Conservation (phyloP, 2,113 vertebrate species). For the Rhizomys pruinosus region DNA sequence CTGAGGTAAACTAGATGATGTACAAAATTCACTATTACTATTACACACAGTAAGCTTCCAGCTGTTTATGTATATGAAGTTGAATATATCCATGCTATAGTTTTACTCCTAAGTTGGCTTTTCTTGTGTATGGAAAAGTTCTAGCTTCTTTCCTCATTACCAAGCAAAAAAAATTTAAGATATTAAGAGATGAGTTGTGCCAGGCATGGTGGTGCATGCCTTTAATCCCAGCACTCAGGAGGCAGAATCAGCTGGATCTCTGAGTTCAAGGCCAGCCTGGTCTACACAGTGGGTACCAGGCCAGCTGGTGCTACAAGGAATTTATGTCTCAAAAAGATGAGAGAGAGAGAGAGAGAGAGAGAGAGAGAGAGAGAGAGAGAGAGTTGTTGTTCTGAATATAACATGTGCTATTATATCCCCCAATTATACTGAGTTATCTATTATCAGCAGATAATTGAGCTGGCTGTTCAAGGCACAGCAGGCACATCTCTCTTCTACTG, state of each 20-base stretch:
- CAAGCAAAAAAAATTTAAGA: background rate
- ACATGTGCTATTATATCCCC: background rate
- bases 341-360: no score
- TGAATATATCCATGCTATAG: background rate
- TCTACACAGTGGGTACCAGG: no score
- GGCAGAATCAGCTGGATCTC: no score
- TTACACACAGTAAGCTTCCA: background rate
- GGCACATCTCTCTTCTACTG: background rate
- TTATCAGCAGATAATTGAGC: background rate
- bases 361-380: no score
- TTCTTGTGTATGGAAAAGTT: background rate
- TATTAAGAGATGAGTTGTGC: no score
- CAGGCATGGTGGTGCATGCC: no score
- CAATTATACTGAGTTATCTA: background rate
- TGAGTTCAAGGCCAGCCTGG: no score
- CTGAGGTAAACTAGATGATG: background rate
- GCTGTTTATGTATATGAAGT: background rate
- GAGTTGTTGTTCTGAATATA: background rate
- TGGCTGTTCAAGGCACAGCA: background rate
- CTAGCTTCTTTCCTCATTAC: slow-evolving; percentile 25
- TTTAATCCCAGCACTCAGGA: no score
- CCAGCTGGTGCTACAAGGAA: no score
- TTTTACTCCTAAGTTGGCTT: background rate
- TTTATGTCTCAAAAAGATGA: no score
- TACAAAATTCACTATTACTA: background rate